These are phyloP conservation scores for Alviniconcha marisindica DNA, from an alignment of 1,140 invertebrate species.

Conservation along the genomic window DNA sequence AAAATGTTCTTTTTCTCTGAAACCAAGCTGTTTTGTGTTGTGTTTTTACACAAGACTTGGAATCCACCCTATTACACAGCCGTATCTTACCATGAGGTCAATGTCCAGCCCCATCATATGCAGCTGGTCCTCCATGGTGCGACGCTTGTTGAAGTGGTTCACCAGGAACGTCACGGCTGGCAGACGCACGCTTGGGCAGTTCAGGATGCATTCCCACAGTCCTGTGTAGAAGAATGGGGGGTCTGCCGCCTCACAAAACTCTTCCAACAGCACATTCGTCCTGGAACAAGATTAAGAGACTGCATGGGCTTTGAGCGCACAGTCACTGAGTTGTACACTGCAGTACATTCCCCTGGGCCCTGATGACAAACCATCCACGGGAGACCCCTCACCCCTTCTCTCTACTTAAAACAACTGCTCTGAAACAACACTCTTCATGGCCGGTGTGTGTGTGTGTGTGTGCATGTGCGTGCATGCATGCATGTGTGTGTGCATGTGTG, in stretches of 20 bases:
- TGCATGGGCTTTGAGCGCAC: background rate
- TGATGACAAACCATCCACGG: no score
- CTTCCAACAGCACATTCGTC: constrained; percentile 86
- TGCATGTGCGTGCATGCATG: no score
- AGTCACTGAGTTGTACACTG: background rate
- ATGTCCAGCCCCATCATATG: constrained; percentile 91
- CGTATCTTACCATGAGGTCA: constrained; percentile 88
- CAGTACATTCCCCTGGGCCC: background rate
- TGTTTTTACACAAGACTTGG: no score
- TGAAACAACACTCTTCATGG: no score
- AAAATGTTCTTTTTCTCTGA: no score
- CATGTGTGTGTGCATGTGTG: no score
- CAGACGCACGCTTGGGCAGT: constrained; percentile 89
- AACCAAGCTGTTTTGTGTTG: no score
- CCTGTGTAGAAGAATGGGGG: constrained; percentile 90
- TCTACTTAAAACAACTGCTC: no score
- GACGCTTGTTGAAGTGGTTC: constrained; percentile 88
- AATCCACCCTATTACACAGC: no score
- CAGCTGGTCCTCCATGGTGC: constrained; percentile 89
- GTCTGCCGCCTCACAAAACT: constrained; percentile 89
- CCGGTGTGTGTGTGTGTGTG: no score
- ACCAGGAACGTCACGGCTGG: constrained; percentile 90
- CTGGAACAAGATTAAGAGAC: no score
- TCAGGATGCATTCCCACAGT: constrained; percentile 89
- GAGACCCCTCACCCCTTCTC: background rate